Base-by-base conservation (phyloP, 2,113 vertebrate species). In the Hydrochoerus hydrochaeris region DNA sequence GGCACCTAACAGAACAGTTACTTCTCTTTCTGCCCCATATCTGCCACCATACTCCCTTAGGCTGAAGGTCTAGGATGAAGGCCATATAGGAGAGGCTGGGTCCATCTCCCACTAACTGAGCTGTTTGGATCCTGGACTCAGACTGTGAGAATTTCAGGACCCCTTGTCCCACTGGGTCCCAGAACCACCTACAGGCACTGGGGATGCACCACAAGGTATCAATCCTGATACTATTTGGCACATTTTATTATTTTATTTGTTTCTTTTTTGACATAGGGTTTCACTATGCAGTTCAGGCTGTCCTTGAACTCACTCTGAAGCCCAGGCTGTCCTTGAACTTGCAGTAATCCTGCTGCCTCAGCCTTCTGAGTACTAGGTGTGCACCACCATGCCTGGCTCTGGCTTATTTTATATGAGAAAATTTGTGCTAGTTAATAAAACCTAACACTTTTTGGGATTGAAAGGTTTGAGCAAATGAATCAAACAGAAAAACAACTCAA, bases 391-490 rank as follows among this genome's bases (percentile, higher is more conserved):
- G 16, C 17, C 54, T 57, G 54, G 54, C 54, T 57, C 57, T 7
- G 57, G 90, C 32, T 94, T 19, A 75, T n/a, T 91, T 96, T 58
- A 92, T 8, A 4, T 80, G 44, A 52, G 63, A 69, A 90, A 35
- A 35, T 24, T 4, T 28, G 24, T 12, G 26, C 35, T 90, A 87
- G 67, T 91, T 90, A 81, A 93, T 90, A 85, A 84, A 95, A 78
- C 13, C 26, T 22, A 92, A 44, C 28, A 49, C 35, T 67, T 90
- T 44, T 67, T 92, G 24, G 63, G 11, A 22, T 35, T 38, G n/a
- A 92, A 86, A 91, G 30, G 26, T 80, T 62, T 93, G 60, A 35
- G 60, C 52, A 41, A 92, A 92, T 73, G 35, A 88, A 91, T 44
- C 13, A 58, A 96, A 90, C 4, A 92, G 57, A 77, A 75, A 95